Evolutionary conservation across 2,113 vertebrate genomes (phyloP).

Genomic region (Riparia riparia): DNA sequence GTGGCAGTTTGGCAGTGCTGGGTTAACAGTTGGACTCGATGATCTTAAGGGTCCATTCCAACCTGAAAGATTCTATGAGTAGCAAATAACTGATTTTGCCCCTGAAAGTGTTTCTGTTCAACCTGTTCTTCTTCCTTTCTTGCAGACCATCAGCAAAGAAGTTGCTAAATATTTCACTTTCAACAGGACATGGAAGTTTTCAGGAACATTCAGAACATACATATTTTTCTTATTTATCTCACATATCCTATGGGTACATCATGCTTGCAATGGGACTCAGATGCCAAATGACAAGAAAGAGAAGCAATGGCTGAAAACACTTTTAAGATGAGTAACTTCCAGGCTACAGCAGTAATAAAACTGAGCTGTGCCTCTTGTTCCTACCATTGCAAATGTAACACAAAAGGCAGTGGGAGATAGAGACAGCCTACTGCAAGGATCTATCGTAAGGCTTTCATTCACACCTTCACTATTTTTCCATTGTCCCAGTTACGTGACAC

Average conservation of each 20-base stretch:
- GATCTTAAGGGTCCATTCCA: background rate
- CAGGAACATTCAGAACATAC: background rate
- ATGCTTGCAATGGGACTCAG: fast-evolving
- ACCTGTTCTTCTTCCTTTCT: background rate
- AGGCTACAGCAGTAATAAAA: background rate
- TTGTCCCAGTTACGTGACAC: background rate
- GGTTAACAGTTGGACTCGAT: fast-evolving
- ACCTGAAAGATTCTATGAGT: background rate
- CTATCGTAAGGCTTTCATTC: background rate
- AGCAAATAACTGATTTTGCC: background rate
- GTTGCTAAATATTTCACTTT: background rate
- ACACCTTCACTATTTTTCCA: background rate
- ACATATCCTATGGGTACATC: background rate
- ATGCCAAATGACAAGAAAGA: background rate
- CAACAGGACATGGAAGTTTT: background rate
- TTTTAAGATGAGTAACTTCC: background rate
- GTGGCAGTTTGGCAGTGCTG: background rate
- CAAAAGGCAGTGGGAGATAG: background rate
- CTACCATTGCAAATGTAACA: background rate
- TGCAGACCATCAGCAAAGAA: background rate
- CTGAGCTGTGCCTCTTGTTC: background rate
- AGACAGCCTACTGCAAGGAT: background rate
- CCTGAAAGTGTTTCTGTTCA: background rate
- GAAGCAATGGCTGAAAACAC: background rate
- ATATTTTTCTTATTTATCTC: background rate